Evolutionary conservation across 2,888 invertebrate genomes (phyloP), one percentile per base, ranked within the genome.

Genomic region (Dascillus cervinus): DNA sequence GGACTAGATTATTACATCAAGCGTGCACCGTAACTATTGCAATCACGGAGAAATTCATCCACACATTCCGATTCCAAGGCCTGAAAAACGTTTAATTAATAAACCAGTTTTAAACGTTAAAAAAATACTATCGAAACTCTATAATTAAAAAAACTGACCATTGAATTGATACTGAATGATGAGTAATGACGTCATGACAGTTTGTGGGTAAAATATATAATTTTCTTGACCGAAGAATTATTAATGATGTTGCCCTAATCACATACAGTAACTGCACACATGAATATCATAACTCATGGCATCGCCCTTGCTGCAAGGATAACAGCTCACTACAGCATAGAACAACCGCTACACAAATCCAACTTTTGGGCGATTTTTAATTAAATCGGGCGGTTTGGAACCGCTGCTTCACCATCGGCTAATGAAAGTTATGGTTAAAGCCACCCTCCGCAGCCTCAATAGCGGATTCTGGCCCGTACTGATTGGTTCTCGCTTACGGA

Each of bases 161-260:
- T 8, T 17, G 8, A 17, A 17, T 8, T 17, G 17, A 17, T 6
- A 8, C 5, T 17, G 29, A 33, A 29, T 32, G 52, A 57, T 58
- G 57, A 60, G 47, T 56, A 55, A 60, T 58, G 55, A 58, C 52
- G 52, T 55, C 52, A 55, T 56, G 60, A 60, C 60, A 60, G 58
- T 58, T 55, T 56, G 57, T 53, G 58, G 52, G 52, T 57, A 52
- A 60, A 59, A 59, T 58, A 55, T 57, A 55, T 60, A 58, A 59
- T 60, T 58, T 60, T 55, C 56, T 54, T 54, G 55, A 56, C 59
- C 60, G 51, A 56, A 57, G 50, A 50, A 50, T 58, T 56, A 60
- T 59, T 60, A 60, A 60, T 59, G 58, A 57, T 54, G 46, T 43
- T 41, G 47, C 41, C 50, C 51, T 57, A 56, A 58, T 53, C 53